These are phyloP conservation scores for Parthenolecanium corni DNA, from an alignment of 2,888 invertebrate genomes.

Conservation along the genomic window DNA sequence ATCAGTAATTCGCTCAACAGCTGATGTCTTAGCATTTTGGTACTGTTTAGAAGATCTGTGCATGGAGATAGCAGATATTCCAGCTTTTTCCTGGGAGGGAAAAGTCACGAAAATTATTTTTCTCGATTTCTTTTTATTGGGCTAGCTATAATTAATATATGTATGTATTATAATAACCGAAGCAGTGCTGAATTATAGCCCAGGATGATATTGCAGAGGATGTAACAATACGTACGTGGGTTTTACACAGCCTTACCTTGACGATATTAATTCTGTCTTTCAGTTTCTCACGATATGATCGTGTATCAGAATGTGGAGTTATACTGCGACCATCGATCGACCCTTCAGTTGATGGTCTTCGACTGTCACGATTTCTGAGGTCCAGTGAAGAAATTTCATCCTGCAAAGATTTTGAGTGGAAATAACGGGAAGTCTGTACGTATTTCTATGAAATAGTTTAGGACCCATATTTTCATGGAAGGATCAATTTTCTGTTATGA, in stretches of 20 bases:
- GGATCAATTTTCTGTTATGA: no score
- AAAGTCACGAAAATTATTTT: no score
- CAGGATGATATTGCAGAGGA: no score
- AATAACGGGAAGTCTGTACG: no score
- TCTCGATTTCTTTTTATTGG: no score
- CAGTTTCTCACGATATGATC: slow-evolving; percentile 40
- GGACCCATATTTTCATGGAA: no score
- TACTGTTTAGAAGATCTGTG: slow-evolving; percentile 9
- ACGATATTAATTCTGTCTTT: slow-evolving; percentile 38
- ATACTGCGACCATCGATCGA: slow-evolving; percentile 32
- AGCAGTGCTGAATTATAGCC: no score
- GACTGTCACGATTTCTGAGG: slow-evolving; percentile 27
- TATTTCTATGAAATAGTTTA: neutral
- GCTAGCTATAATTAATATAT: no score
- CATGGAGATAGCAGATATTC: neutral
- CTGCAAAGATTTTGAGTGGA: neutral
- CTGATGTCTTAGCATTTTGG: slow-evolving; percentile 6
- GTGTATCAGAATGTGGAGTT: slow-evolving; percentile 35
- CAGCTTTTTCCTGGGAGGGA: slow-evolving; percentile 13
- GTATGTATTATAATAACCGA: no score
- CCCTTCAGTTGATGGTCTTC: slow-evolving; percentile 28
- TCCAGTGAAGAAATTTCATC: neutral
- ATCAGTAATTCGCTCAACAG: slow-evolving; percentile 12
- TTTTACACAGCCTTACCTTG: no score
- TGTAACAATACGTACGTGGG: no score